Base-by-base conservation (phyloP, 2,888 invertebrate species). In the Acronicta alni region DNA sequence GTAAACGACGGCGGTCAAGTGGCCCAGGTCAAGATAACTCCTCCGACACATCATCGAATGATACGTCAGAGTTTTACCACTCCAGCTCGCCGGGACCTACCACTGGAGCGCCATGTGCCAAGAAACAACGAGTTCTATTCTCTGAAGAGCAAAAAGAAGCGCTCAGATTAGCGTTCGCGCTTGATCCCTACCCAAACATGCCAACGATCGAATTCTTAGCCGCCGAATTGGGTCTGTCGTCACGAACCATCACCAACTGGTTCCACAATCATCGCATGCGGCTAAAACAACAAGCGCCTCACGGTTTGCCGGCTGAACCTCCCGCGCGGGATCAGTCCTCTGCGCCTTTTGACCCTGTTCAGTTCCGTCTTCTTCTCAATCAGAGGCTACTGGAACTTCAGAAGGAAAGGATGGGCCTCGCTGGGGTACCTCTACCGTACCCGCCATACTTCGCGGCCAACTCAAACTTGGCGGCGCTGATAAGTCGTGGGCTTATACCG, bases 221-320 rank as follows among this genome's bases (percentile, higher is more conserved):
- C 30, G 96, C 96, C 30, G 99, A 99, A 89, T 94, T 99, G 56
- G 97, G 97, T 9, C 95, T 99, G 39, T 98, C 98, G 7, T 97
- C 99, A 49, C 96, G 99, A 76, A 99, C 99, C 54, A 99, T 99
- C 82, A 99, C 99, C 64, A 99, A 99, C 92, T 99, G 99, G 99
- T 99, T 99, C 95, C 99, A 99, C 95, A 99, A 99, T 89, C 99
- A 99, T 89, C 96, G 99, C 80, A 99, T 99, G 98, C 96, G 99
- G 67, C 96, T 99, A 85, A 99, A 99, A 92, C 98, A 98, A 86
- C 97, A 98, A 85, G 96, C 96, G 52, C 97, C 98, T 1, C 97
- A 97, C 81, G 96, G 97, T 0, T 94, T 96, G 20, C 96, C 96
- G 0, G 96, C 97, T 49, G 96, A 97, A 57, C 96, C 97, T 10